These are phyloP conservation scores for Scophthalmus maximus DNA, from an alignment of 2,113 vertebrate species.

Conservation along the genomic window DNA sequence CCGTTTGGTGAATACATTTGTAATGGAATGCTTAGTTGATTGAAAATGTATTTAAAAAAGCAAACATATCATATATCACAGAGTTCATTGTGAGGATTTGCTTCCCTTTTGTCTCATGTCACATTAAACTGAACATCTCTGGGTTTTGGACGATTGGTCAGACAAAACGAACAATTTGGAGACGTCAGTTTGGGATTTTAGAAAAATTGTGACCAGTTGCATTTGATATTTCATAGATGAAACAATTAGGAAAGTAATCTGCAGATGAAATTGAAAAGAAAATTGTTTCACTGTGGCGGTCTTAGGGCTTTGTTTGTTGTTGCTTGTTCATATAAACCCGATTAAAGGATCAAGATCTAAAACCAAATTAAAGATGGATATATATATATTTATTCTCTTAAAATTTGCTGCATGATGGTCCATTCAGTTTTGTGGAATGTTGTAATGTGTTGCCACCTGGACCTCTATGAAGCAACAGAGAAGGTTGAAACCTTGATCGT, in stretches of 20 bases:
- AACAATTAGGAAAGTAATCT: background rate
- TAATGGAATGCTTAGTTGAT: background rate
- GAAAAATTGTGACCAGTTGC: background rate
- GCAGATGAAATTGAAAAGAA: background rate
- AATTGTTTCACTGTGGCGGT: background rate
- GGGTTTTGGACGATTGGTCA: background rate
- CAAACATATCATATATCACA: background rate
- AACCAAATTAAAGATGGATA: no score
- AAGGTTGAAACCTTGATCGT: no score
- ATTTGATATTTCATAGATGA: background rate
- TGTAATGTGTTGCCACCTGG: no score
- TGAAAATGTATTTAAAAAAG: background rate
- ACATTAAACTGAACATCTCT: background rate
- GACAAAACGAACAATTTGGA: constrained; percentile 6
- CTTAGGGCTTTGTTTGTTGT: no score
- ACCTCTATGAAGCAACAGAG: no score
- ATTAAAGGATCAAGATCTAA: background rate
- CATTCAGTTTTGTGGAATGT: no score
- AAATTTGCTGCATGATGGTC: no score
- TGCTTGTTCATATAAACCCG: background rate
- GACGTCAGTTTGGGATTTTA: background rate
- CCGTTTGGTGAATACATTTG: background rate
- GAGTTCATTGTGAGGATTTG: background rate
- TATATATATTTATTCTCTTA: no score
- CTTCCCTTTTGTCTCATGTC: background rate